Conservation (phyloP, 2,113 vertebrate species). For the Larimichthys polyactis region DNA sequence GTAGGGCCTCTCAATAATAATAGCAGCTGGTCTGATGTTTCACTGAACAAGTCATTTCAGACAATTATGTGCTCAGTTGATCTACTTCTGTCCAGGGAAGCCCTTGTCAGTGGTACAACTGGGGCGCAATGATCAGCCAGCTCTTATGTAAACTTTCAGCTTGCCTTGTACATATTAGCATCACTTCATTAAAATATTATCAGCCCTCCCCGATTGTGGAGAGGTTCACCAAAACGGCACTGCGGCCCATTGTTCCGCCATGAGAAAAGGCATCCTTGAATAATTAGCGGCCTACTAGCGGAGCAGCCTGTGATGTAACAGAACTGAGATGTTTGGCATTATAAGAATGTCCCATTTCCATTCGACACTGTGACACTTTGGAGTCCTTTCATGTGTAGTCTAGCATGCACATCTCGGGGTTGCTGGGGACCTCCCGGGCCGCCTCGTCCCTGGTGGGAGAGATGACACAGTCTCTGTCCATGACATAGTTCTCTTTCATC, state of each 20-base stretch:
- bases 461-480: constrained; percentile 54
- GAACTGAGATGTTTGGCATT: constrained; percentile 84
- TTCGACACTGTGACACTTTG: constrained; percentile 76
- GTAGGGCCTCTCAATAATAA: constrained; percentile 55
- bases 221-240: constrained; percentile 53
- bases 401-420: constrained; percentile 76
- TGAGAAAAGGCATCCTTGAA: constrained; percentile 83
- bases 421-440: constrained; percentile 58
- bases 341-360: constrained; percentile 85
- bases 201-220: constrained; percentile 52
- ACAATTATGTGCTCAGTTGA: constrained; percentile 64
- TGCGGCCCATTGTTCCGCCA: constrained; percentile 75
- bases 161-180: constrained; percentile 71
- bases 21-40: constrained; percentile 64
- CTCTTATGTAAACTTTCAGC: constrained; percentile 77
- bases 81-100: constrained; percentile 61
- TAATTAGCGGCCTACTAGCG: constrained; percentile 79
- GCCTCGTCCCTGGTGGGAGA: constrained; percentile 56
- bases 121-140: constrained; percentile 55
- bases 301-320: constrained; percentile 82
- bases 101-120: constrained; percentile 67
- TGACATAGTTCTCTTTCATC: constrained; percentile 53
- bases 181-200: constrained; percentile 83
- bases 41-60: constrained; percentile 72
- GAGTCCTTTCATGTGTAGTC: constrained; percentile 84